Conservation (phyloP, 2,113 vertebrate genomes). For the Microcebus lehilahytsara region DNA sequence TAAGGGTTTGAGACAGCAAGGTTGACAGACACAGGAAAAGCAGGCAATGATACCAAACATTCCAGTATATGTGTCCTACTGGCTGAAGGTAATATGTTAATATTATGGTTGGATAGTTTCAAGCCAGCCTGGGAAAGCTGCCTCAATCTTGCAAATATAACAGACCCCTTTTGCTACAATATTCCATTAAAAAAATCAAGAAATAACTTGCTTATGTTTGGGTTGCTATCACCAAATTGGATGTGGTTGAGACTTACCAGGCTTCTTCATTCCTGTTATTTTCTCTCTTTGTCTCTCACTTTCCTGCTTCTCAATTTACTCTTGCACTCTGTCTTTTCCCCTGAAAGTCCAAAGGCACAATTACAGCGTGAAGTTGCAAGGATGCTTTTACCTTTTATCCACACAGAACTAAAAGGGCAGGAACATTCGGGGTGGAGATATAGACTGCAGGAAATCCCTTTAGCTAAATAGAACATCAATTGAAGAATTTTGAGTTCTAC, state of each 20-base stretch:
- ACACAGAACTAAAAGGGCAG: not conserved
- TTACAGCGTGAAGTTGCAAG: not conserved
- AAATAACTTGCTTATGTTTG: not conserved
- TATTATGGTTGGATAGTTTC: not conserved
- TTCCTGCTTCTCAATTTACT: not conserved
- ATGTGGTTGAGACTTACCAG: not conserved
- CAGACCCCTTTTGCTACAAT: not conserved
- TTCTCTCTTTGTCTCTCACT: not conserved
- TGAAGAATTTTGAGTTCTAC: constrained; percentile 21
- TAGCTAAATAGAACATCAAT: not conserved
- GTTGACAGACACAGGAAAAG: constrained; percentile 4
- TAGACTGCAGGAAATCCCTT: not conserved
- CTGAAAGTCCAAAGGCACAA: not conserved
- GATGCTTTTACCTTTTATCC: not conserved
- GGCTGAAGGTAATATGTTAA: not conserved
- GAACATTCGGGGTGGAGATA: not conserved
- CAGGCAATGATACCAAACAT: not conserved
- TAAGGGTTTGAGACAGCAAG: not conserved
- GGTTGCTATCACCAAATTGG: not conserved
- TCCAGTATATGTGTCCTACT: not conserved
- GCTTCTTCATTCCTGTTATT: not conserved
- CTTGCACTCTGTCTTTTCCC: not conserved
- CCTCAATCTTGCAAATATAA: not conserved
- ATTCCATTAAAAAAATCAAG: not conserved
- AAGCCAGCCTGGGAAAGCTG: not conserved